Evolutionary conservation across 1,140 invertebrate species (phyloP).

Genomic region (Solenopsis fugax): DNA sequence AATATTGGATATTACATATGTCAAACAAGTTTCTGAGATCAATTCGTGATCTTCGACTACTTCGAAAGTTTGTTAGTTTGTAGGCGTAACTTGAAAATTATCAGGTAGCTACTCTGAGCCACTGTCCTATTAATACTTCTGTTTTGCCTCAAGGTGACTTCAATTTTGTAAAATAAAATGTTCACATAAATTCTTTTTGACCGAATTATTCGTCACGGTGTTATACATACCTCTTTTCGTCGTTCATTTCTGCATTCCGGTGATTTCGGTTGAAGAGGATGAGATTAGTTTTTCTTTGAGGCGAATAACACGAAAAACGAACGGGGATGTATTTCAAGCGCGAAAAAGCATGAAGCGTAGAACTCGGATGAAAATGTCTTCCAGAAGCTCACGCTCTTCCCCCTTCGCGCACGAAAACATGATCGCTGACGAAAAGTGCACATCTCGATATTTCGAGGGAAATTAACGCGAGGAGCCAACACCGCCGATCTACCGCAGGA

Average conservation of each 20-base stretch:
- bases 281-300: not conserved
- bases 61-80: too few species aligned
- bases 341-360: not conserved
- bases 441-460: conserved; percentile 17
- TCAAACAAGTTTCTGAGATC: not conserved
- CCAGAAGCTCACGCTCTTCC: not conserved
- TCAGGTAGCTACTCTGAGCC: too few species aligned
- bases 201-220: not conserved
- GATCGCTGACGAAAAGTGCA: not conserved
- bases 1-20: not conserved
- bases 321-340: not conserved
- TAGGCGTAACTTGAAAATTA: too few species aligned
- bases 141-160: too few species aligned
- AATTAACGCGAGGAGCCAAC: not conserved
- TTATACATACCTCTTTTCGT: conserved; percentile 13
- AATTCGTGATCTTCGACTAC: not conserved
- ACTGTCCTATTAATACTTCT: too few species aligned
- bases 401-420: not conserved
- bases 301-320: not conserved
- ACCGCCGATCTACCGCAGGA: not conserved
- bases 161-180: not conserved
- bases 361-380: not conserved
- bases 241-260: not conserved
- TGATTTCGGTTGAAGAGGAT: not conserved
- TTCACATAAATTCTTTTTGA: not conserved